Conservation (phyloP, 2,113 vertebrate genomes). For the Reinhardtius hippoglossoides region DNA sequence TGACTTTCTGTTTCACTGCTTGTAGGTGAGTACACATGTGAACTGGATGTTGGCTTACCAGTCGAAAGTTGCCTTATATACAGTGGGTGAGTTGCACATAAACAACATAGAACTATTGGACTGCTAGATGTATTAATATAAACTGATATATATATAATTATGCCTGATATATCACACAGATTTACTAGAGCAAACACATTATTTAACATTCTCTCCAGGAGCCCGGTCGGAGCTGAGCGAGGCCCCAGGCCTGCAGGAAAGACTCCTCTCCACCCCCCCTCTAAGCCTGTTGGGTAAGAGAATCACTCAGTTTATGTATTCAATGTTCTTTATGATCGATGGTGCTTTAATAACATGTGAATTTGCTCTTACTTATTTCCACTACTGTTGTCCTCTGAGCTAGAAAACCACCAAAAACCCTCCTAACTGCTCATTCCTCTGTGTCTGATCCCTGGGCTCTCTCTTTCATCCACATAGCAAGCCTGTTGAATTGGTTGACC, state of each 20-base stretch:
- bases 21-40: constrained; percentile 86
- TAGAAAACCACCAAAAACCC: not conserved
- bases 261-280: constrained; percentile 84
- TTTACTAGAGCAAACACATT: not conserved
- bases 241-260: constrained; percentile 82
- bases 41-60: constrained; percentile 81
- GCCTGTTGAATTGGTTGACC: constrained; percentile 75
- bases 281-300: constrained; percentile 87
- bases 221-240: constrained; percentile 83
- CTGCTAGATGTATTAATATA: too few species aligned
- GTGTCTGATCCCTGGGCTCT: constrained; percentile 4
- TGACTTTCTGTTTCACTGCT: constrained; percentile 32
- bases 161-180: not conserved
- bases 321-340: not conserved
- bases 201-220: constrained; percentile 70
- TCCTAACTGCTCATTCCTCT: not conserved
- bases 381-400: not conserved
- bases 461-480: constrained; percentile 72
- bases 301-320: not conserved
- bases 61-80: constrained; percentile 88
- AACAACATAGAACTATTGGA: not conserved
- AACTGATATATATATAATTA: not conserved
- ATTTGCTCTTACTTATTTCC: not conserved
- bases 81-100: constrained; percentile 86
- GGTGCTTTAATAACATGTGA: not conserved